Base-by-base conservation (phyloP, 2,888 invertebrate genomes). In the Agonopterix heracliana region DNA sequence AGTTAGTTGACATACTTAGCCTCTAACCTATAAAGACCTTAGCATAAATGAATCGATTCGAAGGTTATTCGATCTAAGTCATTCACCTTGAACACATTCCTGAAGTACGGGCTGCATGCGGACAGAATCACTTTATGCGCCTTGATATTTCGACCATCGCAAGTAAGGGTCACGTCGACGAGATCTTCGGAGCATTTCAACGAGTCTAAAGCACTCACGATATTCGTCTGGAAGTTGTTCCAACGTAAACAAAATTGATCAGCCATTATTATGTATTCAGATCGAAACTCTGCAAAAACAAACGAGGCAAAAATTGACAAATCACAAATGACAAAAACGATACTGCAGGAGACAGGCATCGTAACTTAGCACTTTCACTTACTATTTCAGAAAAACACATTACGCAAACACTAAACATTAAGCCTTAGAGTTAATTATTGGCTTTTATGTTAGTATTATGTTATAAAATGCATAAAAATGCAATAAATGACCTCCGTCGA, bases 41-140 rank as follows among this genome's bases (percentile, higher is more conserved):
- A 51, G 63, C 63, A 35, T 13, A 61, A 63, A 66, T 70, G 66
- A 68, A 72, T 65, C 71, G 73, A 74, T 71, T 71, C 69, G 82
- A 85, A 85, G 84, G 84, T 84, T 81, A 83, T 78, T 73, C 76
- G 74, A 78, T 74, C 80, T 80, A 77, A 87, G 85, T 83, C 81
- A 86, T 82, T 88, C 79, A 92, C 93, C 90, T 92, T 92, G 86
- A 93, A 93, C 73, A 93, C 91, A 78, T 90, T 91, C 74, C 93
- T 90, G 84, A 93, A 93, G 86, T 93, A 93, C 63, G 93, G 92
- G 74, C 93, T 93, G 82, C 93, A 93, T 57, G 93, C 93, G 64
- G 93, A 93, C 74, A 93, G 82, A 74, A 93, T 92, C 69, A 93
- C 91, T 90, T 93, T 93, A 72, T 93, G 93, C 62, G 93, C 93